Evolutionary conservation across 2,797 vertebrate species (phyloP).

Genomic region (Eospalax fontanierii): DNA sequence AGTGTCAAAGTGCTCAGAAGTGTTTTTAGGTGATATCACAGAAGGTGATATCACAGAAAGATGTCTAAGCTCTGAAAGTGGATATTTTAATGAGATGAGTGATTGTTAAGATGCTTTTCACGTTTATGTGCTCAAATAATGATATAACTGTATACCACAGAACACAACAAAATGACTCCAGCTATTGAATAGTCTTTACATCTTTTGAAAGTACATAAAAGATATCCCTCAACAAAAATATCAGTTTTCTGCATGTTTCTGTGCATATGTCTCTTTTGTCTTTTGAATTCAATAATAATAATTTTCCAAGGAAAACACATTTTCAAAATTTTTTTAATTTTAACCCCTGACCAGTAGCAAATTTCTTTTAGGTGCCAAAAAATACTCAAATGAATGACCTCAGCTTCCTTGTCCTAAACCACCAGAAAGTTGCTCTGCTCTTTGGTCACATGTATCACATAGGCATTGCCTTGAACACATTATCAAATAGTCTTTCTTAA

Average conservation of each 20-base stretch:
- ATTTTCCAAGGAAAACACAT: neutral
- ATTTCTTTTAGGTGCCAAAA: neutral
- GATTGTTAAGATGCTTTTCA: conserved; percentile 6
- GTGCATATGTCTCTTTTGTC: neutral
- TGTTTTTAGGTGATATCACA: neutral
- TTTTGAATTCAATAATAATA: neutral
- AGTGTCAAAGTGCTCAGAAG: conserved; percentile 45
- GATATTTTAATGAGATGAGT: conserved; percentile 3
- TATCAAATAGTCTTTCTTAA: conserved; percentile 1
- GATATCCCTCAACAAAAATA: neutral
- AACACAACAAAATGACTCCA: neutral
- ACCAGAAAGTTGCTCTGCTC: neutral
- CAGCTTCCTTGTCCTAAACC: neutral
- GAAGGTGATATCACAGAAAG: neutral
- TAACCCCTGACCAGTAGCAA: neutral
- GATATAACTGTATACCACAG: neutral
- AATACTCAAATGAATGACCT: neutral
- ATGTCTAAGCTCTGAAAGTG: neutral
- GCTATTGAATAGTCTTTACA: neutral
- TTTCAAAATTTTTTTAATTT: neutral
- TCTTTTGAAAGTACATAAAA: neutral
- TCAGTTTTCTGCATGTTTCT: neutral
- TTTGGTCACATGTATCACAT: neutral
- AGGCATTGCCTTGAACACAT: neutral
- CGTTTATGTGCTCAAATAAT: neutral